A percentile compares a stretch with the other conserved stretches of the same genome.
These are phyloP conservation scores for Sigmodon hispidus DNA, from an alignment of 2,113 vertebrate genomes.

Conservation along the genomic window DNA sequence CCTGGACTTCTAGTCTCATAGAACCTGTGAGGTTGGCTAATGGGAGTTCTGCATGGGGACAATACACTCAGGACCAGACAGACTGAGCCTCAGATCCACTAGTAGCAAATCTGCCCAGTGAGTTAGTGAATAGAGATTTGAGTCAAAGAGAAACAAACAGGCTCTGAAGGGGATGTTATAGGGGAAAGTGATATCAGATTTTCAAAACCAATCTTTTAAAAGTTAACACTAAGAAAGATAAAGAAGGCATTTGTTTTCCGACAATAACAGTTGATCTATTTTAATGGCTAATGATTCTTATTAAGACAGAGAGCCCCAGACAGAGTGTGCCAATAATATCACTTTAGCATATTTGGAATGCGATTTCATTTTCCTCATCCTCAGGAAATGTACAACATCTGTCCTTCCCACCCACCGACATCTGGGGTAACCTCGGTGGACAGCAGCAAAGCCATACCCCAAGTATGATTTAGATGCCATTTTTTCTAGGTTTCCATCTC, in stretches of 20 bases:
- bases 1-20: background rate
- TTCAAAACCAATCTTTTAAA: background rate
- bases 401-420: background rate
- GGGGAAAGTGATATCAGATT: background rate
- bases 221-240: background rate
- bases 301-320: constrained; percentile 2
- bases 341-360: background rate
- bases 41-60: background rate
- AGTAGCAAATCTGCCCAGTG: background rate
- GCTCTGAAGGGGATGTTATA: background rate
- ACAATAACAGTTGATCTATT: background rate
- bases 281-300: constrained; percentile 16
- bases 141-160: background rate
- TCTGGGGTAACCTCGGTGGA: background rate
- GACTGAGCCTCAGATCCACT: background rate
- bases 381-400: background rate
- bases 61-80: background rate
- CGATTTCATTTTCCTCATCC: background rate
- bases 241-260: background rate
- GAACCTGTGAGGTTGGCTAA: background rate
- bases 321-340: background rate
- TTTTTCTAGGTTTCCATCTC: background rate
- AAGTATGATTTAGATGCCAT: background rate
- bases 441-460: background rate
- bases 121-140: background rate